Base-by-base conservation (phyloP, 2,113 vertebrate genomes). In the Sebastes fasciatus region DNA sequence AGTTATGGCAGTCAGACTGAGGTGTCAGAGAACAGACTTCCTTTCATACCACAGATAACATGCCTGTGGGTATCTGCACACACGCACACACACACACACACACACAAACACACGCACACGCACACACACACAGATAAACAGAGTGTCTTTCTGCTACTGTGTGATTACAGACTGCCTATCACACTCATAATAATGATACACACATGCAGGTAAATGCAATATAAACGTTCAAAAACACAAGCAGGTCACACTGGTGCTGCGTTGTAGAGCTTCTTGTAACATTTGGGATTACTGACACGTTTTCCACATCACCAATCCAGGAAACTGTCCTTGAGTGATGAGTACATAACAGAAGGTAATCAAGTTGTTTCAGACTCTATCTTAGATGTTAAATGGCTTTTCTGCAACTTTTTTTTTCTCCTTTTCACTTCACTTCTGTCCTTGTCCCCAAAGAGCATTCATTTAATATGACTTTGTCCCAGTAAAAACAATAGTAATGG, bases 11-110 rank as follows among this genome's bases (percentile, higher is more conserved):
- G 83, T 85, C 52, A 75, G 73, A 74, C 58, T 73, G 68, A 85
- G 51, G 75, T 88, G 89, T 89, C 90, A 90, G 69, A 65, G 79
- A 90, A 84, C 91, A 90, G 90, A 79, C 84, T 86, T 92, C 90
- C 90, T 89, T 63, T 89, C 68, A 52, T 67, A 43, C 46, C 40
- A 72, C 21, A 72, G 77, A 81, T 72, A 85, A 34, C 34, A 34
- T 34, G 34, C 34, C 34, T 34, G 34, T 34, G 34, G 34, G 34
- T 34, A 85, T 19, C 4, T 23, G 26, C 19, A 21, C 7, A 17
- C 23, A 73, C 64, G 46, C 75, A 65, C 72, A 19, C n/a, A 21
- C 57, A 51, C 74, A 58, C 7, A 5, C 17, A 66, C 57, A 58
- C 42, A 51, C 46, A 74, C 43, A 67, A 11, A 48, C 49, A 45